phyloP scores from a whole-genome alignment of 1,140 invertebrate genomes.

The Ceratoteleas bidentatus region DNA sequence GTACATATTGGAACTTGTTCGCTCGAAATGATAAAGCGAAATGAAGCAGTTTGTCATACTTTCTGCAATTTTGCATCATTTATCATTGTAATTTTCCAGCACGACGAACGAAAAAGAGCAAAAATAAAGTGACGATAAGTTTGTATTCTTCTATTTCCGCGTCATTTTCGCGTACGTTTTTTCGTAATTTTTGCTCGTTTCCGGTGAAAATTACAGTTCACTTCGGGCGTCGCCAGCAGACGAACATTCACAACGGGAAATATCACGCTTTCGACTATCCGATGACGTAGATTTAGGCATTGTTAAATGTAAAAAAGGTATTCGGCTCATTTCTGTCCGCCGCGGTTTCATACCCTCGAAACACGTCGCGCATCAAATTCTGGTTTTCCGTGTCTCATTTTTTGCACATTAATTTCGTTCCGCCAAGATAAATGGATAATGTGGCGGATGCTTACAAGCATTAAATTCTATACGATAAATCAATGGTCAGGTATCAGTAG shows the following conservation, averaged over 20 bases:
- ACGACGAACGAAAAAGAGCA: not conserved
- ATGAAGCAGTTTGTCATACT: too few relatives aligned
- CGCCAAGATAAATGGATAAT: conserved; percentile 21
- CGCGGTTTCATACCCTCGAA: not conserved
- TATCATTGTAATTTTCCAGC: too few relatives aligned
- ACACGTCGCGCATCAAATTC: conserved; percentile 3
- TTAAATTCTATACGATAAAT: conserved; percentile 46
- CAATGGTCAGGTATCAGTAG: conserved; percentile 44
- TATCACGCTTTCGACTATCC: conserved; percentile 42
- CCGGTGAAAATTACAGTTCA: conserved; percentile 65
- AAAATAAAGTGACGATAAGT: conserved; percentile 21
- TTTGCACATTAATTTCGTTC: conserved; percentile 49
- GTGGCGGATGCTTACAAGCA: conserved; percentile 34
- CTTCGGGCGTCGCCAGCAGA: conserved; percentile 61
- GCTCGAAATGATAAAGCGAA: too few relatives aligned
- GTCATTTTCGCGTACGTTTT: conserved; percentile 51
- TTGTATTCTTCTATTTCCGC: conserved; percentile 50
- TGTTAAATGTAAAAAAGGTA: conserved; percentile 56
- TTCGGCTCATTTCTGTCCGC: conserved; percentile 42
- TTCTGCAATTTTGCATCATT: too few relatives aligned
- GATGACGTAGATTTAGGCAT: conserved; percentile 51
- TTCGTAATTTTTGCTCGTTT: conserved; percentile 53
- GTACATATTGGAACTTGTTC: too few relatives aligned
- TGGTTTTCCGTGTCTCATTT: conserved; percentile 10
- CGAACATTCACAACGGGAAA: conserved; percentile 62